phyloP scores from a whole-genome alignment of 1,140 invertebrate genomes.

The Ceratina calcarata region DNA sequence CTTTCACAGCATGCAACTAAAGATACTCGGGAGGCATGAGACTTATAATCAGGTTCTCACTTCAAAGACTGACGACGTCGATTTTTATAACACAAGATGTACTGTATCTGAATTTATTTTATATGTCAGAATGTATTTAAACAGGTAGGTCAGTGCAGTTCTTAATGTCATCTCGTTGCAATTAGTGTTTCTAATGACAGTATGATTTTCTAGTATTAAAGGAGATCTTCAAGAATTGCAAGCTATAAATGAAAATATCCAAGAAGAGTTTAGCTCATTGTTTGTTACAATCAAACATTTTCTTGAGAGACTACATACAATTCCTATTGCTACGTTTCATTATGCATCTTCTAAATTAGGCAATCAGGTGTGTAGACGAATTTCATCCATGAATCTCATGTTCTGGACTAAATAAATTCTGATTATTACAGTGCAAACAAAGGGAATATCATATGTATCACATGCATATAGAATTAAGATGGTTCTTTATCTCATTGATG shows the following conservation, averaged over 20 bases:
- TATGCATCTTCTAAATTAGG: slow-evolving; percentile 74
- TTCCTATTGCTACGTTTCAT: slow-evolving; percentile 75
- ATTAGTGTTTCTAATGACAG: not conserved
- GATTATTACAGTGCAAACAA: slow-evolving; percentile 71
- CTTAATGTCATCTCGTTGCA: slow-evolving; percentile 11
- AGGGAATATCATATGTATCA: slow-evolving; percentile 80
- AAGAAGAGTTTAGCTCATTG: slow-evolving; percentile 67
- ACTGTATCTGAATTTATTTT: slow-evolving; percentile 71
- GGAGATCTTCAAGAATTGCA: slow-evolving; percentile 62
- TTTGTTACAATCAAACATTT: slow-evolving; percentile 67
- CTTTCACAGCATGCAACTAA: slow-evolving; percentile 69
- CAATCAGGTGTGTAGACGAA: slow-evolving; percentile 70
- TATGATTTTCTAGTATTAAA: slow-evolving; percentile 65
- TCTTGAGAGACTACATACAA: slow-evolving; percentile 64
- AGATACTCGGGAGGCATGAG: slow-evolving; percentile 71
- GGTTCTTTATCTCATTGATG: slow-evolving; percentile 74
- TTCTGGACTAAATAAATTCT: slow-evolving; percentile 7
- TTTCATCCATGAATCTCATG: slow-evolving; percentile 8
- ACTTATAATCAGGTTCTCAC: slow-evolving; percentile 53
- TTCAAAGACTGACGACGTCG: slow-evolving; percentile 34
- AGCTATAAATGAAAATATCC: slow-evolving; percentile 58
- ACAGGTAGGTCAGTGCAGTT: slow-evolving; percentile 64
- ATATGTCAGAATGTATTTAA: slow-evolving; percentile 70
- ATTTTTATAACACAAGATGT: slow-evolving; percentile 70
- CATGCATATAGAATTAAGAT: slow-evolving; percentile 77